Evolutionary conservation across 1,140 invertebrate species (phyloP).

Genomic region (Planococcus citri): DNA sequence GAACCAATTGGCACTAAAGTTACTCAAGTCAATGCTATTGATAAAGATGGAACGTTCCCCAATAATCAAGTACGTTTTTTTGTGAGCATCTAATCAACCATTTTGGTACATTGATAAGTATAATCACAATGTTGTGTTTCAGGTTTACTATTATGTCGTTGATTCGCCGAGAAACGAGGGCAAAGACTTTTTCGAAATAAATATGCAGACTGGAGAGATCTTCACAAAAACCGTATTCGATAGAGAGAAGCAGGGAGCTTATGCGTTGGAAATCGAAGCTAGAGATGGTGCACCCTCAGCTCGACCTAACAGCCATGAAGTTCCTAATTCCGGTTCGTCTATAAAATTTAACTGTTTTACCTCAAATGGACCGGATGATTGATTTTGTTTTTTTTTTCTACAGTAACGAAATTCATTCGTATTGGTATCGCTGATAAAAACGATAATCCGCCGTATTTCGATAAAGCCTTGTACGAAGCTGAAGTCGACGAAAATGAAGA

Average conservation of each 20-base stretch:
- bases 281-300: constrained; percentile 84
- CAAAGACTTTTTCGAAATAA: constrained; percentile 89
- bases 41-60: constrained; percentile 89
- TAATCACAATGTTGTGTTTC: background rate
- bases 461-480: constrained; percentile 88
- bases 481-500: constrained; percentile 97
- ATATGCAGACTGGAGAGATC: constrained; percentile 82
- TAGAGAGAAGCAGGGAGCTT: constrained; percentile 86
- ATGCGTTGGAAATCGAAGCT: constrained; percentile 85
- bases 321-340: constrained; percentile 79
- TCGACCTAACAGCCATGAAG: constrained; percentile 72
- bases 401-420: constrained; percentile 82
- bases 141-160: constrained; percentile 85
- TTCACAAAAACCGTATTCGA: constrained; percentile 88
- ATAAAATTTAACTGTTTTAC: background rate
- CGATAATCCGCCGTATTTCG: constrained; percentile 95
- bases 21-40: constrained; percentile 88
- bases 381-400: constrained; percentile 31
- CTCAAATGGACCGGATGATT: background rate
- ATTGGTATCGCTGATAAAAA: constrained; percentile 91
- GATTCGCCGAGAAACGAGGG: constrained; percentile 79
- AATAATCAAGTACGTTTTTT: constrained; percentile 68
- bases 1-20: constrained; percentile 89
- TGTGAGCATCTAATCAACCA: too few relatives aligned
- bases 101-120: background rate